These are phyloP conservation scores for Scatophagus argus DNA, from an alignment of 2,113 vertebrate genomes.

Conservation along the genomic window DNA sequence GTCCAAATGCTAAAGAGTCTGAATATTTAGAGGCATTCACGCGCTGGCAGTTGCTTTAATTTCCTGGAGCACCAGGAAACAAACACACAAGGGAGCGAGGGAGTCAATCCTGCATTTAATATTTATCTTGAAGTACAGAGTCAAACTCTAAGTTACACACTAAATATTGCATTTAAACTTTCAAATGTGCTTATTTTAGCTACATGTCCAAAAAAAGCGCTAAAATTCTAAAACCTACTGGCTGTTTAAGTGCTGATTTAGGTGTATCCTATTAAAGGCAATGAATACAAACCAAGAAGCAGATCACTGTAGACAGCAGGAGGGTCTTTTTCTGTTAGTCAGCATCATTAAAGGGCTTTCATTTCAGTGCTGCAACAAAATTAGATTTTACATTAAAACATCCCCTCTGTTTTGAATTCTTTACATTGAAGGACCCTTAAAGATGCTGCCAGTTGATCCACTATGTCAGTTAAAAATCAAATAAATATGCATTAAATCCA, in stretches of 20 bases:
- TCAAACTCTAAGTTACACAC: neutral
- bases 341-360: too few species aligned
- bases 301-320: too few species aligned
- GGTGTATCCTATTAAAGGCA: too few species aligned
- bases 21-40: slow-evolving; percentile 2
- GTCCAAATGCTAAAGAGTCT: neutral
- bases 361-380: too few species aligned
- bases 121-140: neutral
- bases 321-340: too few species aligned
- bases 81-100: neutral
- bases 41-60: slow-evolving; percentile 14
- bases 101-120: neutral
- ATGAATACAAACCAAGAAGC: too few species aligned
- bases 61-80: neutral
- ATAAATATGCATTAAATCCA: neutral
- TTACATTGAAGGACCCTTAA: too few species aligned
- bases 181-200: neutral
- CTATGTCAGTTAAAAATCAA: neutral
- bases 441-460: too few species aligned
- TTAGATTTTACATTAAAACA: too few species aligned
- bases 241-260: too few species aligned
- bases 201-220: neutral
- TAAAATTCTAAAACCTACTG: neutral
- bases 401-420: too few species aligned
- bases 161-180: neutral